A percentile compares a stretch with the other conserved stretches of the same genome.
phyloP scores from a whole-genome alignment of 1,140 invertebrate genomes.

The Diorhabda sublineata region DNA sequence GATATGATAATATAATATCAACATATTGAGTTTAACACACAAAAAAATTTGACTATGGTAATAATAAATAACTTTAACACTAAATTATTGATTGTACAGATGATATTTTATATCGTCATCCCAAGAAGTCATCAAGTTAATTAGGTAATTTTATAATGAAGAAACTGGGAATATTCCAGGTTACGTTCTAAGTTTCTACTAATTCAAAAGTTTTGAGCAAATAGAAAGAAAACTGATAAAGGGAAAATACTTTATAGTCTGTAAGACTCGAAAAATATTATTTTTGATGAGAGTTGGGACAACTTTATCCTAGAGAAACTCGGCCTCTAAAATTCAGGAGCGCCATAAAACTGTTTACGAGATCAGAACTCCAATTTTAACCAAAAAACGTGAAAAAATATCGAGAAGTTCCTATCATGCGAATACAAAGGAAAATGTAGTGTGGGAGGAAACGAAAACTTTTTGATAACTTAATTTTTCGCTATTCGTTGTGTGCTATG shows the following conservation, averaged over 20 bases:
- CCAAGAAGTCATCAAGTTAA: no score
- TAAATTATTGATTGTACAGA: no score
- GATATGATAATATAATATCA: no score
- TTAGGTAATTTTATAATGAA: no score
- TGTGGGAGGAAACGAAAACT: not conserved
- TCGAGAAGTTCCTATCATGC: not conserved
- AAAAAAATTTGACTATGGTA: no score
- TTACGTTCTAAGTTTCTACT: no score
- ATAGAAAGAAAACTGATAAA: not conserved
- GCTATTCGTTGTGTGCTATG: not conserved
- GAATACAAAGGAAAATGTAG: not conserved
- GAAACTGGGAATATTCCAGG: no score
- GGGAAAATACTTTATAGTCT: not conserved
- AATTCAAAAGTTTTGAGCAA: not conserved
- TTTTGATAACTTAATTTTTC: not conserved
- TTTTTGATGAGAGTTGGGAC: not conserved
- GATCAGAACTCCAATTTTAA: not conserved
- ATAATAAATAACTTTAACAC: no score
- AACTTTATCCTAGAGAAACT: not conserved
- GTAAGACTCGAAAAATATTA: not conserved
- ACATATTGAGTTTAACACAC: no score
- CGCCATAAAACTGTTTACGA: not conserved
- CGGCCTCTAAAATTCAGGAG: not conserved
- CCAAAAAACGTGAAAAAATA: slow-evolving; percentile 1
- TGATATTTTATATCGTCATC: no score